Base-by-base conservation (phyloP, 2,888 invertebrate genomes). In the Rugalucina vietnamica region DNA sequence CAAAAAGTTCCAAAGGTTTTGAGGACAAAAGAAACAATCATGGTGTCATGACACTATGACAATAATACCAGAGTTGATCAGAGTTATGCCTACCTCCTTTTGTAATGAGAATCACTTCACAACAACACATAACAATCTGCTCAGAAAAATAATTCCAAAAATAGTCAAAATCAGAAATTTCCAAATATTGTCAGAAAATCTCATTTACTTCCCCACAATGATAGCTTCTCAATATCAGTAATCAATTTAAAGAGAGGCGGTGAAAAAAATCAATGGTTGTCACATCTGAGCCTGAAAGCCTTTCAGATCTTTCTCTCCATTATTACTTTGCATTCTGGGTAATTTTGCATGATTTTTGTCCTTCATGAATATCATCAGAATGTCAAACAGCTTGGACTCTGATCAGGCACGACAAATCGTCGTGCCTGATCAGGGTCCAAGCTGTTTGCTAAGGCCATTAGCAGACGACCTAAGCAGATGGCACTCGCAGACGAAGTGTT, bases 231-330 rank as follows among this genome's bases (percentile, higher is more conserved):
- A 65, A 65, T 65, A 65, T 32, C 65, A 29, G 65, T 65, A 65
- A 65, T 65, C 65, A 65, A 65, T 65, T 65, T 65, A 34, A 65
- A 65, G 65, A n/a, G 65, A 65, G 65, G 34, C 65, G 34, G 65
- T 34, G 34, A 65, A 65, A 65, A 65, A 65, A 65, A 65, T 65
- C 65, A 34, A 65, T 65, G 65, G 18, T 34, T 65, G 65, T 65
- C 65, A 65, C 65, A 65, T 5, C n/a, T 12, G 60, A 65, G 65
- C 29, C 65, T 34, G 12, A 34, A 54, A 14, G 4, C 54, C n/a
- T 21, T 8, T 4, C 10, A 54, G 10, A 54, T 8, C 54, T 54
- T 21, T 54, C n/a, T n/a, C n/a, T n/a, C n/a, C n/a, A n/a, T n/a
- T n/a, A n/a, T n/a, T n/a, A n/a, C n/a, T n/a, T n/a, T n/a, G n/a